Percentiles rank a stretch among this genome's conserved stretches.
phyloP scores from a whole-genome alignment of 2,113 vertebrate species.

The Eira barbara region DNA sequence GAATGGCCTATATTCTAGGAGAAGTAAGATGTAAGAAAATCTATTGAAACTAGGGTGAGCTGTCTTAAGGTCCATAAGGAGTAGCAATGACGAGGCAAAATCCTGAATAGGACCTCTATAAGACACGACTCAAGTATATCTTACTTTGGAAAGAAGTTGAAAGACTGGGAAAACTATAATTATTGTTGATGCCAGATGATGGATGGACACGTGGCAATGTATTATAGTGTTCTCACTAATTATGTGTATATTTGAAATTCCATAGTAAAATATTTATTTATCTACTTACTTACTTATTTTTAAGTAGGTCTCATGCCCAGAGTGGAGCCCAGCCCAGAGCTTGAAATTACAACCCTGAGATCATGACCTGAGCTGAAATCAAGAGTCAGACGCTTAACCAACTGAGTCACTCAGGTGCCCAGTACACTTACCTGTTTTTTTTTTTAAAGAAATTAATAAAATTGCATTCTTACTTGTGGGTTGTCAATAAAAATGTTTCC shows the following conservation, averaged over 20 bases:
- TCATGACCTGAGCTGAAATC: background rate
- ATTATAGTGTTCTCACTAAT: background rate
- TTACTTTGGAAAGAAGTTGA: constrained; percentile 20
- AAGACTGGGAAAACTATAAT: background rate
- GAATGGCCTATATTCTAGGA: constrained; percentile 11
- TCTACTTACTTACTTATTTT: background rate
- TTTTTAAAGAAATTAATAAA: background rate
- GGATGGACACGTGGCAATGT: background rate
- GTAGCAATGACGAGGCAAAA: constrained; percentile 8
- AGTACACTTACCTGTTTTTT: background rate
- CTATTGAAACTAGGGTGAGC: background rate
- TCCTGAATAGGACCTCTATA: background rate
- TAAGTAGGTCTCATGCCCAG: background rate
- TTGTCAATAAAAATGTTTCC: constrained; percentile 1
- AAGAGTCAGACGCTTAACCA: background rate
- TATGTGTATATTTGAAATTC: background rate
- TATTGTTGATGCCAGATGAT: background rate
- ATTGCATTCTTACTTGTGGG: constrained; percentile 20
- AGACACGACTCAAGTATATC: background rate
- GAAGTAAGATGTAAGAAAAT: constrained; percentile 11
- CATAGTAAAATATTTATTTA: background rate
- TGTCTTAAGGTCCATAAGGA: background rate
- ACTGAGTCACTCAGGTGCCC: background rate
- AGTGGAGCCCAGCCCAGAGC: background rate
- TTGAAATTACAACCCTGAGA: background rate